Conservation (phyloP, 2,797 vertebrate species). For the Takifugu ocellatus region DNA sequence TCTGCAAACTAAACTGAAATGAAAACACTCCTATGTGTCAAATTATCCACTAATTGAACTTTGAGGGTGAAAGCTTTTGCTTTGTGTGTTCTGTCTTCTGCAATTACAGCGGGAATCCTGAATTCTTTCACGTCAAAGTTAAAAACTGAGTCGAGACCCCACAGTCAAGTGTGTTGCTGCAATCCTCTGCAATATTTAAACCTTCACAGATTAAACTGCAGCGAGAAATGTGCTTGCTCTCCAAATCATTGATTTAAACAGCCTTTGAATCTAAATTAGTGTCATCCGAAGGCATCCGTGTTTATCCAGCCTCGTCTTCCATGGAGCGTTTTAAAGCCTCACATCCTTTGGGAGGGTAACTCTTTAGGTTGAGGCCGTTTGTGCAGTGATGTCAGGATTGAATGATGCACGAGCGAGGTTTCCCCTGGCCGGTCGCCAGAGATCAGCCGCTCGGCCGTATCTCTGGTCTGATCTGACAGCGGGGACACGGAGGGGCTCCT, state of each 20-base stretch:
- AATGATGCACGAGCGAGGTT: constrained; percentile 46
- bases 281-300: background rate
- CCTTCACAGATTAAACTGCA: constrained; percentile 5
- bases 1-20: too few species aligned
- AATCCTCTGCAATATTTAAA: background rate
- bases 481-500: constrained; percentile 44
- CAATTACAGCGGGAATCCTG: constrained; percentile 25
- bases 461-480: constrained; percentile 57
- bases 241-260: constrained; percentile 8
- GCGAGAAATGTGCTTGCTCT: background rate
- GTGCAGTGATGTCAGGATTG: constrained; percentile 37
- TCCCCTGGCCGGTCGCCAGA: constrained; percentile 47
- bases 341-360: constrained; percentile 3
- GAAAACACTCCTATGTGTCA: background rate
- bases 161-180: background rate
- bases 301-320: background rate
- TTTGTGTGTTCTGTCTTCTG: background rate
- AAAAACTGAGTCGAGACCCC: constrained; percentile 5
- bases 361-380: constrained; percentile 25
- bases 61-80: constrained; percentile 18
- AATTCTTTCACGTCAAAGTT: constrained; percentile 21
- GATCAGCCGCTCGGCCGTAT: constrained; percentile 37
- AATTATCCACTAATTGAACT: constrained; percentile 29
- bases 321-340: too few species aligned
- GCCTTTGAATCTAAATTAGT: background rate